phyloP scores from a whole-genome alignment of 2,113 vertebrate genomes.

The Urocitellus parryii region DNA sequence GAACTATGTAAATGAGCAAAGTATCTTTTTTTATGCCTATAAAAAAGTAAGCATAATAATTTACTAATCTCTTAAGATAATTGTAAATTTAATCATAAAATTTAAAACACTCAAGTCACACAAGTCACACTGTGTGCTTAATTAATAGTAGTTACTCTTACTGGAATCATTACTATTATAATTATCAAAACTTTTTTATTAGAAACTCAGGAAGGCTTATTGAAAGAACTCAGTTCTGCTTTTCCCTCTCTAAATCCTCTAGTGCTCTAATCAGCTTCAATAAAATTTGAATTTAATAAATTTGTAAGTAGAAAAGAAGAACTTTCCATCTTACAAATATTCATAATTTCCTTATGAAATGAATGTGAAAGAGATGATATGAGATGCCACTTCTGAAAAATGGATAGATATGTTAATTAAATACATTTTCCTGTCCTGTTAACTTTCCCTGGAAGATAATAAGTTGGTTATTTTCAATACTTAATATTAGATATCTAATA shows the following conservation, averaged over 20 bases:
- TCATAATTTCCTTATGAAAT: not conserved
- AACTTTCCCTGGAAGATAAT: too few species aligned
- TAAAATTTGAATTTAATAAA: not conserved
- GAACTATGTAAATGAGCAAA: not conserved
- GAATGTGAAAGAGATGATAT: not conserved
- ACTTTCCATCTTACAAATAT: not conserved
- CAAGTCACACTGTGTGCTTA: not conserved
- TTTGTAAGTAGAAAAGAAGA: not conserved
- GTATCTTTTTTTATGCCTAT: not conserved
- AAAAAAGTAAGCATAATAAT: not conserved
- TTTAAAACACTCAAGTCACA: not conserved
- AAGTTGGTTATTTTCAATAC: not conserved
- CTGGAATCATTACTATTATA: not conserved
- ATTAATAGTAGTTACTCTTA: not conserved
- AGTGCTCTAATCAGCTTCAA: not conserved
- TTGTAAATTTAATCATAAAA: not conserved
- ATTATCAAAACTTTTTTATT: slow-evolving; percentile 51
- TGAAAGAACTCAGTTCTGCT: not conserved
- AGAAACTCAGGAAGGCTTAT: not conserved
- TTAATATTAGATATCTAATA: not conserved
- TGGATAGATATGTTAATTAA: not conserved
- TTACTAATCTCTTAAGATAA: not conserved
- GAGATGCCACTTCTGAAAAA: not conserved
- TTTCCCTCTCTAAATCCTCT: not conserved
- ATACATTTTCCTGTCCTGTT: not conserved